Evolutionary conservation across 2,797 vertebrate genomes (phyloP).

Genomic region (Hydrocynus forskahlii): DNA sequence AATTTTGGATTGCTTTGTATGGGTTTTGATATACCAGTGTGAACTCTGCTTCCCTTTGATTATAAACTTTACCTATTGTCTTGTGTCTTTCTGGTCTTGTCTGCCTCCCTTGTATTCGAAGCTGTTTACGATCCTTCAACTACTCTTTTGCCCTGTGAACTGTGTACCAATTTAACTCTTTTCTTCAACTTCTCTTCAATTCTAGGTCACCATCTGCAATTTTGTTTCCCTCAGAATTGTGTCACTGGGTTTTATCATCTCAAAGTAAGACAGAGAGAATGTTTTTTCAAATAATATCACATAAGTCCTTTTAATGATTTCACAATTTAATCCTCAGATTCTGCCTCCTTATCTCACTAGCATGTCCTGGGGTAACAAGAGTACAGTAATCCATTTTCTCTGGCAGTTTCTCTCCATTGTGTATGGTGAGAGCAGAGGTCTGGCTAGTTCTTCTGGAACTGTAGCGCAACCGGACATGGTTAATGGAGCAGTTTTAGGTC

Average conservation of each 20-base stretch:
- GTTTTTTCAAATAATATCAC: constrained; percentile 57
- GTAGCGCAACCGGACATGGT: constrained; percentile 70
- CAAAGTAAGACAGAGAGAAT: constrained; percentile 69
- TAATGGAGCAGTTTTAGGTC: constrained; percentile 74
- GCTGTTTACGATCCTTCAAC: too few relatives aligned
- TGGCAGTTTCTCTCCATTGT: constrained; percentile 49
- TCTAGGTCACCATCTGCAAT: too few relatives aligned
- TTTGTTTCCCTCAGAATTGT: too few relatives aligned
- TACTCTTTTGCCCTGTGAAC: too few relatives aligned
- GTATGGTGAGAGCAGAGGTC: constrained; percentile 51
- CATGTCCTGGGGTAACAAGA: constrained; percentile 3
- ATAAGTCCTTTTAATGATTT: constrained; percentile 3
- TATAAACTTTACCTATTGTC: too few relatives aligned
- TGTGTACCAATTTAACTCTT: too few relatives aligned
- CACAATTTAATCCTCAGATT: neutral
- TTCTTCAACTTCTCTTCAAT: too few relatives aligned
- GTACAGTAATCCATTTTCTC: constrained; percentile 36
- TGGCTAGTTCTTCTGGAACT: constrained; percentile 57
- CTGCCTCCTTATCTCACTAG: neutral
- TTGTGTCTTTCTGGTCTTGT: too few relatives aligned
- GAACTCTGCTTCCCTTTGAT: too few relatives aligned
- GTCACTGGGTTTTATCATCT: constrained; percentile 70
- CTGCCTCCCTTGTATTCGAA: too few relatives aligned
- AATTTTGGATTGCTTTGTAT: too few relatives aligned
- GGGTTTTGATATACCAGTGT: too few relatives aligned